Percentiles rank a stretch among this genome's conserved stretches.
Evolutionary conservation across 2,888 invertebrate species (phyloP).

Genomic region (Clivina fossor): DNA sequence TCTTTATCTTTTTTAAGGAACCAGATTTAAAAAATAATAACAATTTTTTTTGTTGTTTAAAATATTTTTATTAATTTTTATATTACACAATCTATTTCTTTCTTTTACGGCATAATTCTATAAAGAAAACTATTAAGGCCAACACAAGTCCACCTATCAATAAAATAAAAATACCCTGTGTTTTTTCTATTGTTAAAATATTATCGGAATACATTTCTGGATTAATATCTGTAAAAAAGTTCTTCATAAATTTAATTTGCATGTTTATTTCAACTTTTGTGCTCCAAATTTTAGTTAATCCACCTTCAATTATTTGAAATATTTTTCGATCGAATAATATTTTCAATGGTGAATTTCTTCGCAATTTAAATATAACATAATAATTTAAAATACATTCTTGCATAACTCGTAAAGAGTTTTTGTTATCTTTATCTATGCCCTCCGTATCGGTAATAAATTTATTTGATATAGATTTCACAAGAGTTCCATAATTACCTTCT

Average conservation of each 20-base stretch:
- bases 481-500: constrained; percentile 25
- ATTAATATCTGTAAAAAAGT: constrained; percentile 8
- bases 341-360: constrained; percentile 32
- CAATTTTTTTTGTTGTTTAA: too few relatives aligned
- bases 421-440: constrained; percentile 27
- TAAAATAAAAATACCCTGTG: constrained; percentile 17
- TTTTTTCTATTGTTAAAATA: constrained; percentile 15
- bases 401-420: constrained; percentile 28
- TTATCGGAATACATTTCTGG: not conserved
- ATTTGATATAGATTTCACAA: constrained; percentile 24
- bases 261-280: constrained; percentile 14
- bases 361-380: constrained; percentile 30
- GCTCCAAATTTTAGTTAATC: constrained; percentile 29
- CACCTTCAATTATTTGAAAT: constrained; percentile 29
- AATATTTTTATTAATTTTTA: too few relatives aligned
- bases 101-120: not conserved
- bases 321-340: constrained; percentile 21
- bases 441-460: constrained; percentile 32
- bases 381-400: constrained; percentile 28
- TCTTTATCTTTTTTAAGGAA: too few relatives aligned
- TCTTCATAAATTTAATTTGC: not conserved
- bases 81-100: too few relatives aligned
- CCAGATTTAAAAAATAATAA: too few relatives aligned
- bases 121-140: not conserved
- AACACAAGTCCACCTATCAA: constrained; percentile 4